Base-by-base conservation (phyloP, 2,797 vertebrate species). In the Mus caroli region DNA sequence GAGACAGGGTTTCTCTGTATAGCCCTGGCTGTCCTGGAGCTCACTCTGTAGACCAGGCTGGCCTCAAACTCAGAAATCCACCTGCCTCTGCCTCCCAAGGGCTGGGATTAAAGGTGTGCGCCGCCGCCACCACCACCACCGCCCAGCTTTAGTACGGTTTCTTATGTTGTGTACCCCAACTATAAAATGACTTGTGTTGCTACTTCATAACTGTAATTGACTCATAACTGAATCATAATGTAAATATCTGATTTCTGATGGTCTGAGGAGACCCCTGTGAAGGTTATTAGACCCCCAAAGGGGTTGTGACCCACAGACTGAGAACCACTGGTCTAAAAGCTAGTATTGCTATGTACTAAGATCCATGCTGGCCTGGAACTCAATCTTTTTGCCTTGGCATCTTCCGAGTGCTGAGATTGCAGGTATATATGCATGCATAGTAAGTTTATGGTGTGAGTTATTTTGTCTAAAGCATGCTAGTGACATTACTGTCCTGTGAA, bases 381-480 rank as follows among this genome's bases (percentile, higher is more conserved):
- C 52, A 37, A 2, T 56, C 24, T 73, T 46, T 60, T 22, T 89
- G 54, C 37, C 12, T 62, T 60, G 40, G 19, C 20, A 40, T 89
- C 71, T 60, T 62, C 43, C 69, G 52, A 62, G 6, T 62, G 19
- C 40, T 89, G 40, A 62, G 31, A 73, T 46, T 43, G n/a, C 40
- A 62, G 19, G 37, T 76, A 3, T 22, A 76, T 3, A 88, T 31
- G 0, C 52, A 10, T 22, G 20, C 7, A 6, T n/a, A 46, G 28
- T 13, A 75, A 77, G n/a, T 56, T 91, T 56, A 43, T 80, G 62
- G 11, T 80, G 9, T 24, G n/a, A 91, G 67, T 90, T 91, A 83
- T 71, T 93, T 84, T 92, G 20, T 11, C 40, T 96, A 69, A 90
- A 82, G 84, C 7, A 2, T 90, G 79, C 67, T 73, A 83, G 14